Percentiles rank a stretch among this genome's conserved stretches.
These are phyloP conservation scores for Idaea biselata DNA, from an alignment of 2,888 invertebrate genomes.

Conservation along the genomic window DNA sequence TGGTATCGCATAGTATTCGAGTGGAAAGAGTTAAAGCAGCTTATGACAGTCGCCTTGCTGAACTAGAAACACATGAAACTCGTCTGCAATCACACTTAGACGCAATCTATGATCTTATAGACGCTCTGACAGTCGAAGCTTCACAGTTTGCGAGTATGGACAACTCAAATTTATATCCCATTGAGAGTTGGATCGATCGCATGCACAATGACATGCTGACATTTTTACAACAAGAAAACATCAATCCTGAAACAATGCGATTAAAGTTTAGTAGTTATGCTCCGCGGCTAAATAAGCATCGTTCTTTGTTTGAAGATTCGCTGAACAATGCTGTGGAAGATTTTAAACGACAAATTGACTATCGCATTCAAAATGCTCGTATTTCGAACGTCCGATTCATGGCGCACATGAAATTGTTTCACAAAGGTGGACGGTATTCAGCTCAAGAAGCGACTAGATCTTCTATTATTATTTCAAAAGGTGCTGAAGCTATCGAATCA, in stretches of 20 bases:
- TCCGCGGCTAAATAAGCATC: conserved; percentile 50
- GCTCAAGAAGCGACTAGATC: conserved; percentile 50
- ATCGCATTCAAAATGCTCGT: conserved; percentile 57
- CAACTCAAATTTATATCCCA: conserved; percentile 52
- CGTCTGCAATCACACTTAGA: conserved; percentile 56
- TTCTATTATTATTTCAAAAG: conserved; percentile 41
- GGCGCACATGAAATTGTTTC: conserved; percentile 49
- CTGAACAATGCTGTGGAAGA: conserved; percentile 39
- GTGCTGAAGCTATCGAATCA: conserved; percentile 53
- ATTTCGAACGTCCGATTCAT: conserved; percentile 60
- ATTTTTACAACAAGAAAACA: conserved; percentile 33
- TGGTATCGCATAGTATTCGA: conserved; percentile 56
- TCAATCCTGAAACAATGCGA: conserved; percentile 46
- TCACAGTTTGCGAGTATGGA: conserved; percentile 46
- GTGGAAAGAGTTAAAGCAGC: conserved; percentile 54
- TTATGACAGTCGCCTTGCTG: conserved; percentile 45
- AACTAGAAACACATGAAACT: conserved; percentile 52
- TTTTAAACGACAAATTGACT: conserved; percentile 43
- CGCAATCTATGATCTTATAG: conserved; percentile 49
- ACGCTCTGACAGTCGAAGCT: conserved; percentile 44
- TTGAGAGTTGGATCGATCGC: conserved; percentile 44
- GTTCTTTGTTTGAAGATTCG: conserved; percentile 52
- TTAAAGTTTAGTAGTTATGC: conserved; percentile 62
- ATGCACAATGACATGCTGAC: conserved; percentile 44
- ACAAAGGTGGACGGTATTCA: conserved; percentile 57